Base-by-base conservation (phyloP, 1,140 invertebrate species). In the Xylocopa sonorina region DNA sequence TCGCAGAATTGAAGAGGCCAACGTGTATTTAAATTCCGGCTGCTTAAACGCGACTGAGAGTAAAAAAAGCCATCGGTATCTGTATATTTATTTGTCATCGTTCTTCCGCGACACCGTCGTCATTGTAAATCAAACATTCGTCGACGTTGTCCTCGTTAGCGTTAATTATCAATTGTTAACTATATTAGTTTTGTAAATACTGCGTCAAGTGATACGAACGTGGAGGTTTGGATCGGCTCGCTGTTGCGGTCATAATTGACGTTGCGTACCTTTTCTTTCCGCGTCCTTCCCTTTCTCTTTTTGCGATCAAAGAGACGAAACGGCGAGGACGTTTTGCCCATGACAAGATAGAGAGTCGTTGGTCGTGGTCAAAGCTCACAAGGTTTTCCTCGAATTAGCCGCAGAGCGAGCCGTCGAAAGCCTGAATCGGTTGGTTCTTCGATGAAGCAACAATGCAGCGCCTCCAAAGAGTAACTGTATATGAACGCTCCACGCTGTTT, bases 401-500 rank as follows among this genome's bases (percentile, higher is more conserved):
- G 2, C 1, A 24, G 18, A 78, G 80, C 73, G 79, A 55, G 90
- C 86, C 83, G 86, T 86, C 85, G 90, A 87, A 89, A 92, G 90
- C 91, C 90, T 92, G 89, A 91, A 90, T 89, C 87, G 85, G 90
- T 92, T 89, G 89, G 83, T 92, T 92, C 90, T 80, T 74, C 21
- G 77, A 77, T 51, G 87, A 84, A 90, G 68, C 90, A 89, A 92
- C 90, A 78, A 92, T 92, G 88, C 91, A 92, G 91, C 92, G 87
- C 91, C 91, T 92, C 92, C 91, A 93, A 93, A 93, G 91, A 92
- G 76, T 91, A 88, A 90, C 81, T 88, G 71, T 86, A 72, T 78
- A 66, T 34, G 51, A 69, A 58, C 51, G 24, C 50, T 87, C 77
- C 82, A 78, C 71, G 64, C 76, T 83, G 80, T 83, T 68, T 46